phyloP scores from a whole-genome alignment of 2,797 vertebrate genomes.

The Semotilus atromaculatus region DNA sequence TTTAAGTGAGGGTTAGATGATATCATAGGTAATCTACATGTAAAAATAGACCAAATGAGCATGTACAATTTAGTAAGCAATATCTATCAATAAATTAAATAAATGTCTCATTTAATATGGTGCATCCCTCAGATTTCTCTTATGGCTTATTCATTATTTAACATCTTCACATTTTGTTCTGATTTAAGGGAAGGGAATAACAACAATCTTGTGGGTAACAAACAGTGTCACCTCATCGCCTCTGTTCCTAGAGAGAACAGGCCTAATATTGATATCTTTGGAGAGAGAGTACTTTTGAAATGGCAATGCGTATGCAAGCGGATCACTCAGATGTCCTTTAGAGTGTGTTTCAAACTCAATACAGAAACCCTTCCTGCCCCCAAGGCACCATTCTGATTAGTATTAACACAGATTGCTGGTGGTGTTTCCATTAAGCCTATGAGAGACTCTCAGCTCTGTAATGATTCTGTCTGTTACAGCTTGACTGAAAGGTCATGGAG shows the following conservation, averaged over 20 bases:
- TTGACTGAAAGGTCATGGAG: constrained; percentile 45
- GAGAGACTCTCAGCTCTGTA: constrained; percentile 34
- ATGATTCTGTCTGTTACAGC: constrained; percentile 45
- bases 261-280: neutral
- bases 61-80: neutral
- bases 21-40: neutral
- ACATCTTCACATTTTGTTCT: neutral
- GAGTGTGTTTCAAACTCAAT: constrained; percentile 9
- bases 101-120: neutral
- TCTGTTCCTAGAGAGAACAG: neutral
- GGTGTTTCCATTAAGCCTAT: constrained; percentile 46
- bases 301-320: neutral
- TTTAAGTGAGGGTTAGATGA: neutral
- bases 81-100: neutral
- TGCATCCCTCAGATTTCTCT: neutral
- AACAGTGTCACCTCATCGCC: neutral
- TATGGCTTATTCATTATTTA: neutral
- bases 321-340: constrained; percentile 28
- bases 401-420: constrained; percentile 39
- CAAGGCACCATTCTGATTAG: constrained; percentile 32
- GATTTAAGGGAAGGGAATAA: neutral
- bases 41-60: neutral
- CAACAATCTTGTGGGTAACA: neutral
- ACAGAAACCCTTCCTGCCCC: constrained; percentile 14
- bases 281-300: constrained; percentile 22